These are phyloP conservation scores for Lophura nycthemera DNA, from an alignment of 2,113 vertebrate genomes.

Conservation along the genomic window DNA sequence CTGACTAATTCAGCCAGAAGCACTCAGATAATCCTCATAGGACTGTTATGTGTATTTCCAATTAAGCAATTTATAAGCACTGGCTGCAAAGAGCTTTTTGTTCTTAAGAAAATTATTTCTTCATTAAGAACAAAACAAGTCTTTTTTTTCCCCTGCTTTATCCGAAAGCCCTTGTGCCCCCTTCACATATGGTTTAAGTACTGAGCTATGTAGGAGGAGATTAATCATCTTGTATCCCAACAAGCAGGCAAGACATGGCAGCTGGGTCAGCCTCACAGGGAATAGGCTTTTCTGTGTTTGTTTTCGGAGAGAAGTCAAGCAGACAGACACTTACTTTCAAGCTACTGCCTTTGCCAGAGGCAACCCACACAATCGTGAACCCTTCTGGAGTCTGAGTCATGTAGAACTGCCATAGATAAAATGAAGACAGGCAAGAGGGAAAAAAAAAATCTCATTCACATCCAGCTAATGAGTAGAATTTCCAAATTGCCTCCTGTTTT, in stretches of 20 bases:
- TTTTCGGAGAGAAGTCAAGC: slow-evolving; percentile 52
- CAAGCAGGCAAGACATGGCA: not conserved
- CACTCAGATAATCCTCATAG: slow-evolving; percentile 59
- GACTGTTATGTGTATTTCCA: slow-evolving; percentile 69
- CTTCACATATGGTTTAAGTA: slow-evolving; percentile 53
- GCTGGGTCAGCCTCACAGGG: slow-evolving; percentile 41
- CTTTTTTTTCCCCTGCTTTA: slow-evolving; percentile 58
- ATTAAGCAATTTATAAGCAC: slow-evolving; percentile 72
- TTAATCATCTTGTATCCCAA: slow-evolving; percentile 56
- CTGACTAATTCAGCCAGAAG: slow-evolving; percentile 67
- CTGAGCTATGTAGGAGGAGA: slow-evolving; percentile 50
- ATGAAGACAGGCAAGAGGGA: slow-evolving; percentile 35
- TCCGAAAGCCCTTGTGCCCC: slow-evolving; percentile 56
- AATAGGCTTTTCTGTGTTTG: slow-evolving; percentile 60
- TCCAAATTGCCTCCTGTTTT: slow-evolving; percentile 60
- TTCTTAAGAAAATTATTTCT: slow-evolving; percentile 72
- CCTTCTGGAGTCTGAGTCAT: slow-evolving; percentile 69
- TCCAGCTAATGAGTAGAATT: slow-evolving; percentile 35
- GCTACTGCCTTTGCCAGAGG: slow-evolving; percentile 57
- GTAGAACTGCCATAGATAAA: slow-evolving; percentile 20
- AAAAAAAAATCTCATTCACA: slow-evolving; percentile 35
- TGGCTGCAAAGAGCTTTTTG: slow-evolving; percentile 62
- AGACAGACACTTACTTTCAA: slow-evolving; percentile 61
- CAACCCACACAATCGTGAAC: slow-evolving; percentile 59
- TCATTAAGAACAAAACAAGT: slow-evolving; percentile 61